phyloP scores from a whole-genome alignment of 2,888 invertebrate genomes.

The Ornithoptera priamus region DNA sequence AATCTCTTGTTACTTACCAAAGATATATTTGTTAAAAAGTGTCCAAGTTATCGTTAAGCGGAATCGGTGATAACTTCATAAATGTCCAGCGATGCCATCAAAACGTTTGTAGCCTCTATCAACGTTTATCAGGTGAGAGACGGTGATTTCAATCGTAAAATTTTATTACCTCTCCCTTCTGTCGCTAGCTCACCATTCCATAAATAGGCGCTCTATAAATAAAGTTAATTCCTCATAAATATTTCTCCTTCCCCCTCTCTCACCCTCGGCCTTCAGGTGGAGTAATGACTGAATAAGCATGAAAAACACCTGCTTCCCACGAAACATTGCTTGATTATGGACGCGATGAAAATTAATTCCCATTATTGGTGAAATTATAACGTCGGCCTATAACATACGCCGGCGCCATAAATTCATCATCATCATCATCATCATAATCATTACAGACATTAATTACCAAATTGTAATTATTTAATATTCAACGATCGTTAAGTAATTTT shows the following conservation, averaged over 20 bases:
- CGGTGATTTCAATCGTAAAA: conserved; percentile 19
- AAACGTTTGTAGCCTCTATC: conserved; percentile 15
- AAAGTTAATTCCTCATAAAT: conserved; percentile 41
- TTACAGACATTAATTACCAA: too few species aligned
- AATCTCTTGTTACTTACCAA: too few species aligned
- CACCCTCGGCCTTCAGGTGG: conserved; percentile 33
- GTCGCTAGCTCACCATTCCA: conserved; percentile 2
- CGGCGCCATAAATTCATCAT: too few species aligned
- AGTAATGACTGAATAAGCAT: conserved; percentile 43
- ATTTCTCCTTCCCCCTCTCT: conserved; percentile 12
- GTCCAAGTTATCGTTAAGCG: too few species aligned
- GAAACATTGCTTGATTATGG: conserved; percentile 19
- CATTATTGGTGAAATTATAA: conserved; percentile 18
- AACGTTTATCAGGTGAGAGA: conserved; percentile 13
- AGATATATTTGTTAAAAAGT: too few species aligned
- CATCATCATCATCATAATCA: too few species aligned
- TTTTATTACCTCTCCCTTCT: conserved; percentile 6
- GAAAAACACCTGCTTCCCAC: conserved; percentile 26
- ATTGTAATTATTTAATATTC: too few species aligned
- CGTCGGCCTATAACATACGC: not conserved
- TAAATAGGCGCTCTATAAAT: conserved; percentile 34
- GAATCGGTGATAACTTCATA: too few species aligned
- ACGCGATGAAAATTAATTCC: conserved; percentile 16
- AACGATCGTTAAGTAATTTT: too few species aligned
- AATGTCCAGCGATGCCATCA: not conserved